These are phyloP conservation scores for Chironomus riparius DNA, from an alignment of 2,888 invertebrate genomes.

Conservation along the genomic window DNA sequence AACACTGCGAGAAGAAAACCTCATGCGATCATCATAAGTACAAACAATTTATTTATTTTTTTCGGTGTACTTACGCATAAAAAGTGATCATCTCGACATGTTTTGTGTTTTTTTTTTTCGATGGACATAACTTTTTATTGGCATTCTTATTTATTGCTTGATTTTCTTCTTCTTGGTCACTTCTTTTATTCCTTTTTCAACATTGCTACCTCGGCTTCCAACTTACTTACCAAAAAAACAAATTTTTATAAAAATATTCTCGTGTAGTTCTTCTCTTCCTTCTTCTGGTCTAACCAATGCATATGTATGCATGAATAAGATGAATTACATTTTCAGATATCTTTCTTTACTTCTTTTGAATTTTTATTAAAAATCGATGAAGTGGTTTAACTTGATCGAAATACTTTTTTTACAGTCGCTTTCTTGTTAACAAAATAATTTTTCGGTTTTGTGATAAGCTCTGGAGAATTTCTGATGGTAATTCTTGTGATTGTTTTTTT, in stretches of 20 bases:
- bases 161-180: neutral
- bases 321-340: no score
- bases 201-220: neutral
- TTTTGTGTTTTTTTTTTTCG: neutral
- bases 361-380: no score
- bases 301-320: neutral
- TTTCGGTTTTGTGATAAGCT: no score
- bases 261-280: neutral
- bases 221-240: no score
- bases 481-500: no score
- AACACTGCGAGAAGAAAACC: neutral
- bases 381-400: no score
- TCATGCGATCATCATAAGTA: neutral
- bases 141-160: slow-evolving; percentile 5
- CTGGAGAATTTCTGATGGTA: no score
- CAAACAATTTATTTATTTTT: slow-evolving; percentile 7
- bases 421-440: no score
- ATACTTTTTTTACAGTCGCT: no score
- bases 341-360: no score
- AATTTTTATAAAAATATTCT: no score
- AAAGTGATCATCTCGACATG: slow-evolving; percentile 26
- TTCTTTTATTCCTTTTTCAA: neutral
- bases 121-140: slow-evolving; percentile 24
- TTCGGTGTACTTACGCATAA: slow-evolving; percentile 18
- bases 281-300: neutral